Evolutionary conservation across 2,797 vertebrate genomes (phyloP).

Genomic region (Buphagus erythrorhynchus): DNA sequence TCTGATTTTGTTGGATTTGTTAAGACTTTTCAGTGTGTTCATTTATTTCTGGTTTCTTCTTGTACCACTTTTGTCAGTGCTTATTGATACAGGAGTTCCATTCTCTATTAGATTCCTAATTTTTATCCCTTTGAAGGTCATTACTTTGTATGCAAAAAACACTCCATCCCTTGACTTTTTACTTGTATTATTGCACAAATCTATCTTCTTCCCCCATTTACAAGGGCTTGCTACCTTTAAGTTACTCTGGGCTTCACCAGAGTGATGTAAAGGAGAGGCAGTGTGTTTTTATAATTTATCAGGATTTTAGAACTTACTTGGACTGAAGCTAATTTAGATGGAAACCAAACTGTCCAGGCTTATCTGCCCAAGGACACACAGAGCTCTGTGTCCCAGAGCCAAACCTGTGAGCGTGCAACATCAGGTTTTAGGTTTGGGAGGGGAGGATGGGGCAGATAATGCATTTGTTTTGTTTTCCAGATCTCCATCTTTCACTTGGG

Average conservation of each 20-base stretch:
- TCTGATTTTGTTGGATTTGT: slow-evolving; percentile 51
- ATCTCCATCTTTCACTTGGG: background rate
- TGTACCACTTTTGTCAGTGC: background rate
- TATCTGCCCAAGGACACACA: accelerated
- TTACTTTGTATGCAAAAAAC: background rate
- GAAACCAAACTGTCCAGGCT: background rate
- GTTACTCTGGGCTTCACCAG: background rate
- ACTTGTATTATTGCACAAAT: background rate
- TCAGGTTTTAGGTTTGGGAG: background rate
- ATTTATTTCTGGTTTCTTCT: background rate
- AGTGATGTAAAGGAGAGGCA: background rate
- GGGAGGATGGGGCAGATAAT: background rate
- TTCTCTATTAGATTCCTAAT: background rate
- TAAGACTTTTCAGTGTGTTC: background rate
- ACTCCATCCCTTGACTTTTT: background rate
- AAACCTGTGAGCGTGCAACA: background rate
- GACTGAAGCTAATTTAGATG: background rate
- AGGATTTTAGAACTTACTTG: background rate
- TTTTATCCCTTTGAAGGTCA: background rate
- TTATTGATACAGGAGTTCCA: background rate
- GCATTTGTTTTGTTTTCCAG: background rate
- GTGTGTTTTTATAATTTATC: background rate
- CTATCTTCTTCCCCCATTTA: background rate
- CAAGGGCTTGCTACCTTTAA: background rate
- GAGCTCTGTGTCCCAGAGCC: background rate